Conservation (phyloP, 2,113 vertebrate species). For the Leptodactylus fuscus region DNA sequence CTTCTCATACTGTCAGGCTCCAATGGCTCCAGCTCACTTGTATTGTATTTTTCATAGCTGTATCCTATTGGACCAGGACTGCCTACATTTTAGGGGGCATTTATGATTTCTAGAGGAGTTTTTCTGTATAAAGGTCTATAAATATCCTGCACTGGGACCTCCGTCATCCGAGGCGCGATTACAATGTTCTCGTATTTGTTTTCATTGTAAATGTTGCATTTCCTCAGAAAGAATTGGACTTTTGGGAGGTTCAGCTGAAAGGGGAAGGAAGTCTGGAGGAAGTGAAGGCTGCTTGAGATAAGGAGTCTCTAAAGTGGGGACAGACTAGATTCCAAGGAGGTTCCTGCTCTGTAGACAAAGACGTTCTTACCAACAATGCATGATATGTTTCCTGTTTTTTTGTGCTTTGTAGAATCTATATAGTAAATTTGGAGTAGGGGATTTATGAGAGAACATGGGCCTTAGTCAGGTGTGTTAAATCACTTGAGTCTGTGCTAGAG, state of each 20-base stretch:
- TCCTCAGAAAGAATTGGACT: background rate
- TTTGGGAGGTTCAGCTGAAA: background rate
- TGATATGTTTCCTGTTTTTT: constrained; percentile 48
- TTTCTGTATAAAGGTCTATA: too few species aligned
- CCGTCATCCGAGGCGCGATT: too few species aligned
- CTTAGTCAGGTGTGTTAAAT: background rate
- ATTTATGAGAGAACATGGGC: background rate
- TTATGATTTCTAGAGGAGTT: too few species aligned
- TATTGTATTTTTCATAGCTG: too few species aligned
- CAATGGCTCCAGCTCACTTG: too few species aligned
- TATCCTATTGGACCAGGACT: too few species aligned
- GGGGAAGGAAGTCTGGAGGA: constrained; percentile 44
- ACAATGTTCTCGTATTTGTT: background rate
- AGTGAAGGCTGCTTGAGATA: constrained; percentile 39
- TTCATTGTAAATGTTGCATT: background rate
- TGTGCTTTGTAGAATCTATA: background rate
- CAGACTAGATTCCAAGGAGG: constrained; percentile 22
- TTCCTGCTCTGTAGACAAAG: background rate
- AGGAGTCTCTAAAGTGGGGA: constrained; percentile 23
- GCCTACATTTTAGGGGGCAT: too few species aligned
- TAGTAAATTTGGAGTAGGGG: background rate
- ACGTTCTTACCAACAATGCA: constrained; percentile 1
- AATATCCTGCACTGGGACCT: too few species aligned
- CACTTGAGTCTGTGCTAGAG: too few species aligned
- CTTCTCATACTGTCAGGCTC: too few species aligned